A percentile compares a stretch with the other conserved stretches of the same genome.
These are phyloP conservation scores for Syndactyla subalaris DNA, from an alignment of 2,797 vertebrate species.

Conservation along the genomic window DNA sequence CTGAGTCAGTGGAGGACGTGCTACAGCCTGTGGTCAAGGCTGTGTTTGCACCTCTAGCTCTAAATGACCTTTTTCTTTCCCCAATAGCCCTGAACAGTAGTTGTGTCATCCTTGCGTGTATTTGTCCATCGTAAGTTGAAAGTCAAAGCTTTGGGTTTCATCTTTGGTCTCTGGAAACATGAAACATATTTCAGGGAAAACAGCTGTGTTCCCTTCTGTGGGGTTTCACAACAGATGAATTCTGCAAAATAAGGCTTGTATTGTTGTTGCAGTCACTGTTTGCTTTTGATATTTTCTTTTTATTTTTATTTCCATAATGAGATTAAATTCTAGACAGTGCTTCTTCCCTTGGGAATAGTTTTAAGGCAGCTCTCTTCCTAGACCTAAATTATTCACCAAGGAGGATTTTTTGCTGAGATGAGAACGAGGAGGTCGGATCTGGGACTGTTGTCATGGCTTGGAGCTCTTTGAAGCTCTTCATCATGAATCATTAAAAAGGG, in stretches of 20 bases:
- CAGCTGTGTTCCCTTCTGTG: conserved; percentile 70
- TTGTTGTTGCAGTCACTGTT: conserved; percentile 51
- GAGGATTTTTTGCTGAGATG: conserved; percentile 18
- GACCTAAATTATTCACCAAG: conserved; percentile 59
- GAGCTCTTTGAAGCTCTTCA: conserved; percentile 46
- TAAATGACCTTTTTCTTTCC: not conserved
- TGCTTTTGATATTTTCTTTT: conserved; percentile 72
- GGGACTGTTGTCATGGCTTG: conserved; percentile 45
- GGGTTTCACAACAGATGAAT: conserved; percentile 66
- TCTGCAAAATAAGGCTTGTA: conserved; percentile 61
- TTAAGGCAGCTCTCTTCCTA: conserved; percentile 69
- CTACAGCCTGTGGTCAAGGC: not conserved
- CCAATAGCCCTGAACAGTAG: not conserved
- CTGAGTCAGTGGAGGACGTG: not conserved
- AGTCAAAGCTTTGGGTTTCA: conserved; percentile 4
- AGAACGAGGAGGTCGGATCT: not conserved
- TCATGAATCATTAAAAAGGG: conserved; percentile 53
- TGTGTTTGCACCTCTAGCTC: not conserved
- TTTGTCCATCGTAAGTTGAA: not conserved
- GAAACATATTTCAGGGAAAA: conserved; percentile 52
- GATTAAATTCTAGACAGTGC: conserved; percentile 67
- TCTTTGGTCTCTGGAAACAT: conserved; percentile 5
- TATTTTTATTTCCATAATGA: conserved; percentile 70
- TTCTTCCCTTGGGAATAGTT: conserved; percentile 59
- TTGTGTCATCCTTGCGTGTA: not conserved